Evolutionary conservation across 2,888 invertebrate genomes (phyloP).

Genomic region (Leptinotarsa rubiginosa): DNA sequence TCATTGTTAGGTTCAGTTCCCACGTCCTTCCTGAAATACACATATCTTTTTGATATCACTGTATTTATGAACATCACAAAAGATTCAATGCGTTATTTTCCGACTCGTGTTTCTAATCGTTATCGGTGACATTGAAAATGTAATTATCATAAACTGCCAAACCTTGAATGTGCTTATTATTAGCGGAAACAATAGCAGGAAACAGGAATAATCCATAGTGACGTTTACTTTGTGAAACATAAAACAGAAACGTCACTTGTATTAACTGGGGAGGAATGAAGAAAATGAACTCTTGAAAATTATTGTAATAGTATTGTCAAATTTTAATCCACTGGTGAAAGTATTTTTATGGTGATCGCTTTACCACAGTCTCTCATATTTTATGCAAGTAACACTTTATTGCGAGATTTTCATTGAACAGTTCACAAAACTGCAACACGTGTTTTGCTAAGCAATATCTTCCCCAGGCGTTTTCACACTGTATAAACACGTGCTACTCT

Average conservation of each 20-base stretch:
- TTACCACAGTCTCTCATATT: too few species aligned
- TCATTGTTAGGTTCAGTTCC: not conserved
- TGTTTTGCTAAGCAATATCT: too few species aligned
- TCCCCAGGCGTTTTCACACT: too few species aligned
- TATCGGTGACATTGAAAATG: not conserved
- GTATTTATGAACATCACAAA: not conserved
- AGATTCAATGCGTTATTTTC: not conserved
- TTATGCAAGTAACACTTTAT: too few species aligned
- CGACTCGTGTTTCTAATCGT: constrained; percentile 5
- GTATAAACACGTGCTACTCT: too few species aligned
- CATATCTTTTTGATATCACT: not conserved
- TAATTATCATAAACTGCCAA: not conserved
- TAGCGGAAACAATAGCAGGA: not conserved
- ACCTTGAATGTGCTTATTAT: constrained; percentile 2
- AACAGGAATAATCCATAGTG: not conserved
- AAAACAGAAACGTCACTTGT: not conserved
- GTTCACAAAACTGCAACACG: too few species aligned
- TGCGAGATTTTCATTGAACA: too few species aligned
- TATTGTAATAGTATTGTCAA: too few species aligned
- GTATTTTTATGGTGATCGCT: too few species aligned
- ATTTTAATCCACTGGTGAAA: too few species aligned
- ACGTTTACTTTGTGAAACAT: not conserved
- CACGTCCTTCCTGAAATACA: not conserved
- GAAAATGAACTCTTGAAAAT: too few species aligned
- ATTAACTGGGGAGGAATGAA: too few species aligned